These are phyloP conservation scores for Lordiphosa andalusiaca DNA, from an alignment of 2,888 invertebrate species.

Conservation along the genomic window DNA sequence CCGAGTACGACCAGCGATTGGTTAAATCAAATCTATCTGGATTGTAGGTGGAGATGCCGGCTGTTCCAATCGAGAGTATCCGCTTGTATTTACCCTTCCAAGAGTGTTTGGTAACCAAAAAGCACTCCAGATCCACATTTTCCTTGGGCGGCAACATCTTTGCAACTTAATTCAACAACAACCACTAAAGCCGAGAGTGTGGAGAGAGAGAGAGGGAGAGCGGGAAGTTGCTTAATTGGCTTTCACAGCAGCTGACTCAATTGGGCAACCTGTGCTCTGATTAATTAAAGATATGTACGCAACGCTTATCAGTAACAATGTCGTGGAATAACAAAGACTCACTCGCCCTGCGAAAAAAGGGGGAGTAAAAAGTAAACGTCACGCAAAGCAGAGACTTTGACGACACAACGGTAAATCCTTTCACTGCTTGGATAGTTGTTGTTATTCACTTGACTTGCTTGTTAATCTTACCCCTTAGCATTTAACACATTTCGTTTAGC, in stretches of 20 bases:
- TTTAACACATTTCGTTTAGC: too few species aligned
- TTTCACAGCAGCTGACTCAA: not conserved
- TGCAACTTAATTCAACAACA: constrained; percentile 16
- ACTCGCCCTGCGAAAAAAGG: too few species aligned
- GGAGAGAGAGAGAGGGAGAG: constrained; percentile 13
- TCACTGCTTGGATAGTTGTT: too few species aligned
- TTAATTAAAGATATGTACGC: too few species aligned
- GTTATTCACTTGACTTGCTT: too few species aligned
- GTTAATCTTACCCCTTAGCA: too few species aligned
- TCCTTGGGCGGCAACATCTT: constrained; percentile 83
- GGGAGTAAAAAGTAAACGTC: too few species aligned
- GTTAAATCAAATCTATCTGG: constrained; percentile 94
- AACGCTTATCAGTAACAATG: too few species aligned
- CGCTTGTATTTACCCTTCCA: constrained; percentile 99
- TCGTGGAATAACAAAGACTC: too few species aligned
- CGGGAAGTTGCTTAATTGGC: constrained; percentile 14
- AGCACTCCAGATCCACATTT: constrained; percentile 97
- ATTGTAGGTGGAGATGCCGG: constrained; percentile 98
- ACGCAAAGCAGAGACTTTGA: too few species aligned
- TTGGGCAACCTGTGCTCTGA: too few species aligned
- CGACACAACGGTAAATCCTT: too few species aligned
- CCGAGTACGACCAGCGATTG: constrained; percentile 94
- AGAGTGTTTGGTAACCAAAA: constrained; percentile 97
- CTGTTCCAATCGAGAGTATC: constrained; percentile 96
- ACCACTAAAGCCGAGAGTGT: not conserved